These are phyloP conservation scores for Drosophila ezoana DNA, from an alignment of 2,888 invertebrate genomes.

Conservation along the genomic window DNA sequence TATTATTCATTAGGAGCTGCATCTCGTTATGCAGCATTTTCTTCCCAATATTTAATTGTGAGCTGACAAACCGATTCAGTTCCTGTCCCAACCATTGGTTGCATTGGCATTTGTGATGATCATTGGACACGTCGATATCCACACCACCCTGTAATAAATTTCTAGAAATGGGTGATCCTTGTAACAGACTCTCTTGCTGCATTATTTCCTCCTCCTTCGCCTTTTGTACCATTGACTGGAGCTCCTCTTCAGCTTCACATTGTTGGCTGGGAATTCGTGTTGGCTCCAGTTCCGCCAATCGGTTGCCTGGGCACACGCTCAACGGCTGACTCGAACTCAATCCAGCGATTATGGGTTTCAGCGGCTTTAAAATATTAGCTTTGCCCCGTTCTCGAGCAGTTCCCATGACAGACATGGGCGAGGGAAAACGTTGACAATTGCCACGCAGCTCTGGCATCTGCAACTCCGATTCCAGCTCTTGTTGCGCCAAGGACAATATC, in stretches of 20 bases:
- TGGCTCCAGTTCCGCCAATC: too few relatives aligned
- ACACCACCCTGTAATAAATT: too few relatives aligned
- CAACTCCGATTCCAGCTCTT: conserved; percentile 69
- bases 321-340: background rate
- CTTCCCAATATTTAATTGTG: background rate
- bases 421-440: conserved; percentile 50
- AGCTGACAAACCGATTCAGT: background rate
- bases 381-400: conserved; percentile 7
- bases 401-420: conserved; percentile 55
- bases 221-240: too few relatives aligned
- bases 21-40: too few relatives aligned
- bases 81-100: background rate
- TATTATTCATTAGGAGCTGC: background rate
- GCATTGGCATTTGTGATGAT: too few relatives aligned
- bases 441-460: conserved; percentile 34
- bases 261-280: too few relatives aligned
- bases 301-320: background rate
- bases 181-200: too few relatives aligned
- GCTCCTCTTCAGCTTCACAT: background rate
- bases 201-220: too few relatives aligned
- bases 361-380: background rate
- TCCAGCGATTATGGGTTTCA: conserved; percentile 34
- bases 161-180: too few relatives aligned
- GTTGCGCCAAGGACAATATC: conserved; percentile 70
- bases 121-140: too few relatives aligned